These are phyloP conservation scores for Tipula unca DNA, from an alignment of 2,888 invertebrate genomes.

Conservation along the genomic window DNA sequence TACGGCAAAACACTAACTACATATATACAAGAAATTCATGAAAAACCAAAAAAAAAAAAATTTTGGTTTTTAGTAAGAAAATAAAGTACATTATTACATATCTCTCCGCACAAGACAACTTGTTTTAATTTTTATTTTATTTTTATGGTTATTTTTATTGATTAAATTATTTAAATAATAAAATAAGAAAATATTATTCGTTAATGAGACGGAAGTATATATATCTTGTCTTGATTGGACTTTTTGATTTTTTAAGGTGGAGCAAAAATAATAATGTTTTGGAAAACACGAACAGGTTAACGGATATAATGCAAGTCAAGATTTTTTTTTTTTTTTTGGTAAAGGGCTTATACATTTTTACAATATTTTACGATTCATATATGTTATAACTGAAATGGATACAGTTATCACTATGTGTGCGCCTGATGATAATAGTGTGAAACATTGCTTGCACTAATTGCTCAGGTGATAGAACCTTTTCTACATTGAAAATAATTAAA, in stretches of 20 bases:
- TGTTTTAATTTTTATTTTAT: neutral
- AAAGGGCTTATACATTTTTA: neutral
- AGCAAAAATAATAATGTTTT: neutral
- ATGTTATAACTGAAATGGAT: too few relatives aligned
- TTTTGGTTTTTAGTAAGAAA: neutral
- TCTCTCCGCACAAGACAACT: neutral
- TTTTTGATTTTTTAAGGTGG: neutral
- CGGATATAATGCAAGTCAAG: neutral
- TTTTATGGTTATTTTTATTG: constrained; percentile 3
- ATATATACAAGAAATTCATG: constrained; percentile 1
- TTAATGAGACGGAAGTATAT: neutral
- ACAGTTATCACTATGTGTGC: too few relatives aligned
- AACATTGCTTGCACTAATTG: too few relatives aligned
- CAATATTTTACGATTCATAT: too few relatives aligned
- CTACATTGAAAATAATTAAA: too few relatives aligned
- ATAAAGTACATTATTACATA: neutral
- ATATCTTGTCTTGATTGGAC: constrained; percentile 4
- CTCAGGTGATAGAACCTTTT: too few relatives aligned
- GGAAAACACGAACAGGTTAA: neutral
- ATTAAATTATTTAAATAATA: constrained; percentile 14
- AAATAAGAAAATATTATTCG: constrained; percentile 14
- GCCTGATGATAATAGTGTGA: too few relatives aligned
- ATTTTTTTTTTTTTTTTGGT: neutral
- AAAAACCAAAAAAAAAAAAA: neutral
- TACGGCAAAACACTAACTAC: neutral